Base-by-base conservation (phyloP, 2,888 invertebrate species). In the Euclidia mi region DNA sequence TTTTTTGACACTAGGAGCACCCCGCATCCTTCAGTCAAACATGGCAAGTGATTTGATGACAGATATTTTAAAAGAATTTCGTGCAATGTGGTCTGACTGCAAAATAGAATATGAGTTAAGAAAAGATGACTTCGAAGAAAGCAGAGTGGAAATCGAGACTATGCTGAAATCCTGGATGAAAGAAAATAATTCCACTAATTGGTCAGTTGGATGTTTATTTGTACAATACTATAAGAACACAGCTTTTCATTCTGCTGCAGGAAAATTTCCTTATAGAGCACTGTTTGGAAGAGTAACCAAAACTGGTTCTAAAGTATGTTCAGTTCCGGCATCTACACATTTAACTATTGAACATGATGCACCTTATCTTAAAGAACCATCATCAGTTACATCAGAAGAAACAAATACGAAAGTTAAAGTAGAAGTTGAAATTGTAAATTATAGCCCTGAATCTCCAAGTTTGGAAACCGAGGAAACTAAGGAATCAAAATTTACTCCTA, bases 121-220 rank as follows among this genome's bases (percentile, higher is more conserved):
- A 10, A 15, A 15, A n/a, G 10, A 7, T 9, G n/a, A 4, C 2
- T n/a, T 15, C 28, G 34, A 32, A 15, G 28, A 15, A 0, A 47
- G 18, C 20, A 25, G 20, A 18, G 11, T 31, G 7, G 43, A 57
- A 28, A 9, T 53, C 6, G 40, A 44, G 43, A n/a, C 25, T 4
- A 9, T 29, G 3, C n/a, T 58, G 20, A 17, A 7, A 0, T 6
- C n/a, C 3, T 58, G 57, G 57, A 58, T 53, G 57, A 2, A 15
- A n/a, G 34, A 44, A 29, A 52, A 48, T 20, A 15, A 53, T 32
- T 35, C 53, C 3, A 47, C 17, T 0, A 58, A 48, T 12, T 57
- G 57, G 57, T 52, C 57, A 1, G 1, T 44, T 4, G 53, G 53
- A 0, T 58, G 57, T 12, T 58, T 34, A 11, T 7, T 47, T 18